Evolutionary conservation across 2,888 invertebrate genomes (phyloP).

Genomic region (Eumacrocentrus americanus): DNA sequence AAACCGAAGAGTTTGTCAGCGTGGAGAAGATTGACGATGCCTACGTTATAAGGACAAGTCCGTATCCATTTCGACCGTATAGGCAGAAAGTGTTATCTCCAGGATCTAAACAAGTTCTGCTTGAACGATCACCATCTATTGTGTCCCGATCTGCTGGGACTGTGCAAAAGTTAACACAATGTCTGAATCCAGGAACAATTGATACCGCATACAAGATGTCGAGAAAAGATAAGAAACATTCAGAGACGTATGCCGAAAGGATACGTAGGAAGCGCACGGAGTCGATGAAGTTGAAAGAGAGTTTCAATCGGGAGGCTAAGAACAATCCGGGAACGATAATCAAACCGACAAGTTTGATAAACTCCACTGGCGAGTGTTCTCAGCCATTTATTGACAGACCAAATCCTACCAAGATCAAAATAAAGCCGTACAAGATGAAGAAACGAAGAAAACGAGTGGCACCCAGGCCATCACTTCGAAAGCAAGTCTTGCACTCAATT

Average conservation of each 20-base stretch:
- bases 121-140: neutral
- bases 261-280: slow-evolving; percentile 44
- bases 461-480: slow-evolving; percentile 24
- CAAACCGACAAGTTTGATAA: slow-evolving; percentile 27
- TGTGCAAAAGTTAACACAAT: slow-evolving; percentile 48
- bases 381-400: neutral
- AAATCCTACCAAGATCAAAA: slow-evolving; percentile 12
- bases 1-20: slow-evolving; percentile 56
- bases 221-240: slow-evolving; percentile 56
- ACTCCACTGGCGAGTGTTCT: neutral
- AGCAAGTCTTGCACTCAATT: slow-evolving; percentile 16
- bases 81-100: neutral
- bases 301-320: neutral
- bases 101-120: neutral
- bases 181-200: slow-evolving; percentile 43
- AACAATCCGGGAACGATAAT: slow-evolving; percentile 31
- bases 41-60: slow-evolving; percentile 54
- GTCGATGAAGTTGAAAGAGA: neutral
- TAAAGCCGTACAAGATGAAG: slow-evolving; percentile 11
- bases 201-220: slow-evolving; percentile 51
- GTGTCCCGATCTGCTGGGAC: neutral
- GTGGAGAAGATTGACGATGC: slow-evolving; percentile 46
- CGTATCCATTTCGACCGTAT: slow-evolving; percentile 52
- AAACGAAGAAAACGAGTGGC: slow-evolving; percentile 14
- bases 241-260: slow-evolving; percentile 56